Percentiles rank a stretch among this genome's conserved stretches.
Evolutionary conservation across 2,113 vertebrate species (phyloP).

Genomic region (Elanus axillaris): DNA sequence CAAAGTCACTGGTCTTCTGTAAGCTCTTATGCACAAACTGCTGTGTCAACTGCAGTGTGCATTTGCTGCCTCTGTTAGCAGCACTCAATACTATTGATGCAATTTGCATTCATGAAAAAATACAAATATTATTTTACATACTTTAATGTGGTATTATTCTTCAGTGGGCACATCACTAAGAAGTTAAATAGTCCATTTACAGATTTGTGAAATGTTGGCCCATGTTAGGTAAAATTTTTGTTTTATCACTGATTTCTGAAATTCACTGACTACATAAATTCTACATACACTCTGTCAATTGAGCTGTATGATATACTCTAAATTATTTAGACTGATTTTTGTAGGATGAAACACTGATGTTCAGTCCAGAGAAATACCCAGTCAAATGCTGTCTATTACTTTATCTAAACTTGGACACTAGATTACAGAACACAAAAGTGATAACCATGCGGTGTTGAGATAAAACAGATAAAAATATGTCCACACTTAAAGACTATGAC

Average conservation of each 20-base stretch:
- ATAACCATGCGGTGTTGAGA: neutral
- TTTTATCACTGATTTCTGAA: neutral
- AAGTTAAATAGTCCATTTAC: neutral
- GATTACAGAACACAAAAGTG: neutral
- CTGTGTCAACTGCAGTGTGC: neutral
- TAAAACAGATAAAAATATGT: neutral
- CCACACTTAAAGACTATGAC: neutral
- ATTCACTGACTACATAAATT: neutral
- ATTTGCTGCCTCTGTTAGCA: neutral
- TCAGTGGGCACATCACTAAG: neutral
- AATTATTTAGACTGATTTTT: neutral
- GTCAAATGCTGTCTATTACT: neutral
- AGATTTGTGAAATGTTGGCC: neutral
- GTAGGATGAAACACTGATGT: neutral
- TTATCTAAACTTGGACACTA: neutral
- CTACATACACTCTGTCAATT: neutral
- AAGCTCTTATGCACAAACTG: neutral
- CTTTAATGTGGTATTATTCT: neutral
- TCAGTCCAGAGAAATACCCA: neutral
- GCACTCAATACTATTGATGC: neutral
- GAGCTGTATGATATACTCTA: neutral
- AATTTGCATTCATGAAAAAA: neutral
- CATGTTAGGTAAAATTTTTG: neutral
- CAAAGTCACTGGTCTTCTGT: neutral
- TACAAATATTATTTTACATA: neutral